Conservation (phyloP, 2,113 vertebrate genomes). For the rat (Rattus norvegicus) region DNA sequence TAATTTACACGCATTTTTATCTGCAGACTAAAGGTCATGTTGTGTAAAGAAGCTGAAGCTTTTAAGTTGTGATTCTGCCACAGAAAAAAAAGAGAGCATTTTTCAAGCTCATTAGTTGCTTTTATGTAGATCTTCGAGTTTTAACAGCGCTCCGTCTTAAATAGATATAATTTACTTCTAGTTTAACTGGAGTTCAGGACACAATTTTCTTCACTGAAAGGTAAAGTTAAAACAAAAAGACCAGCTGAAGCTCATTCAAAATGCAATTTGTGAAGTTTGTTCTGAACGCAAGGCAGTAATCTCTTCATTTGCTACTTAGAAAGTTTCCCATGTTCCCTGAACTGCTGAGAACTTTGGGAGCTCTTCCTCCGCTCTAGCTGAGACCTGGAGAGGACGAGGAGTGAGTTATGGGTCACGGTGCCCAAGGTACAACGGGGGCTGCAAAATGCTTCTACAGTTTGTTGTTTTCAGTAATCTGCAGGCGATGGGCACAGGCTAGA, state of each 20-base stretch:
- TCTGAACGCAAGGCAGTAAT: constrained; percentile 48
- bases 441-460: neutral
- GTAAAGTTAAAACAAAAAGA: constrained; percentile 57
- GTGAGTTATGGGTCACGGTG: neutral
- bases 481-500: neutral
- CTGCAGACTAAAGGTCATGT: constrained; percentile 72
- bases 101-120: constrained; percentile 68
- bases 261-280: constrained; percentile 73
- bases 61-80: constrained; percentile 62
- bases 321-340: neutral
- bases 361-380: neutral
- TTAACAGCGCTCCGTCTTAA: constrained; percentile 71
- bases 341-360: constrained; percentile 11
- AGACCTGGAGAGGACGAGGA: neutral
- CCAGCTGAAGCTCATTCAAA: constrained; percentile 58
- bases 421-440: neutral
- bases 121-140: constrained; percentile 68
- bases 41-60: constrained; percentile 66
- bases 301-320: constrained; percentile 24
- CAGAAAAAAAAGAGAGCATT: constrained; percentile 61
- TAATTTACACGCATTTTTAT: constrained; percentile 80
- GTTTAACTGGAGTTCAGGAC: constrained; percentile 70
- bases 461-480: neutral
- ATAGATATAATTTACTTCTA: constrained; percentile 71
- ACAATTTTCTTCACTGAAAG: constrained; percentile 74